Percentiles rank a stretch among this genome's conserved stretches.
Evolutionary conservation across 2,888 invertebrate genomes (phyloP).

Genomic region (Mythimna albipuncta): DNA sequence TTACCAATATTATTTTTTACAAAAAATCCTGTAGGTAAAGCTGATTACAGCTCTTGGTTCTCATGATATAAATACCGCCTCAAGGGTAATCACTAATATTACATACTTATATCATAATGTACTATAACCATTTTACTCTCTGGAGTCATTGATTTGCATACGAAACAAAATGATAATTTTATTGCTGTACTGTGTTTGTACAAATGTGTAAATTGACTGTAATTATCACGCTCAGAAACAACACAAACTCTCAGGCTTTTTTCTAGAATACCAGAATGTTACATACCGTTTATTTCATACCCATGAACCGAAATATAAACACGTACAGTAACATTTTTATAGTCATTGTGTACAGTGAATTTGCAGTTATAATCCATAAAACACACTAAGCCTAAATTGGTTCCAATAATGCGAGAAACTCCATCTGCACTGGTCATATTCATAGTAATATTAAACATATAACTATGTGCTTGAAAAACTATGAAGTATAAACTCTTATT

Average conservation of each 20-base stretch:
- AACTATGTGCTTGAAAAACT: constrained; percentile 92
- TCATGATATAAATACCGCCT: no score
- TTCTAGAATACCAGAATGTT: constrained; percentile 24
- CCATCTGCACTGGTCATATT: constrained; percentile 79
- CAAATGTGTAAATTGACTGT: no score
- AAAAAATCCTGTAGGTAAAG: no score
- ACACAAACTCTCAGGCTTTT: not conserved
- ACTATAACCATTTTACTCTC: no score
- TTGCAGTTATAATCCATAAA: constrained; percentile 69
- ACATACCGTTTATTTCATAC: constrained; percentile 87
- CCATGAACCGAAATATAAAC: constrained; percentile 89
- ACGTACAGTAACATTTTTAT: constrained; percentile 73
- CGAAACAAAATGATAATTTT: no score
- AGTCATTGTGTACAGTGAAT: constrained; percentile 85
- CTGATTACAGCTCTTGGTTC: no score
- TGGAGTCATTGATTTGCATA: no score
- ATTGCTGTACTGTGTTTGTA: no score
- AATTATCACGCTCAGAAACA: not conserved
- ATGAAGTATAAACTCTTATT: constrained; percentile 88
- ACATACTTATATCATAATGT: no score
- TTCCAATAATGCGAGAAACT: constrained; percentile 83
- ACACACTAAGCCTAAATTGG: constrained; percentile 91
- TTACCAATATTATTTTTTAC: no score
- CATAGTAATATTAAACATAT: constrained; percentile 89
- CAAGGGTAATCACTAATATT: no score